Conservation (phyloP, 1,140 invertebrate species). For the Sycophila sp. region DNA sequence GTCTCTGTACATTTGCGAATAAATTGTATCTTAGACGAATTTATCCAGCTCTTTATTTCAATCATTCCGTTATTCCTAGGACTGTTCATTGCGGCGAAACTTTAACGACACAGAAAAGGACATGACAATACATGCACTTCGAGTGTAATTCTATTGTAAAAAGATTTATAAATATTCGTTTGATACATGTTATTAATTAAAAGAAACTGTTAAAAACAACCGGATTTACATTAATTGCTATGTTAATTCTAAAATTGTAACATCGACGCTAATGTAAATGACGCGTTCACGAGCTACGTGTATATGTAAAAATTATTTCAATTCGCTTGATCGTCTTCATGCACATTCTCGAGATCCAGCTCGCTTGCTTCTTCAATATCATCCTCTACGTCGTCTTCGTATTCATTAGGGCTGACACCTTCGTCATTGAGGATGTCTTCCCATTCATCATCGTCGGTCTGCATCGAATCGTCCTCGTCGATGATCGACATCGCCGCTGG, state of each 20-base stretch:
- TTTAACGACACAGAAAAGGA: too few species aligned
- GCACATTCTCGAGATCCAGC: neutral
- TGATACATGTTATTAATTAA: neutral
- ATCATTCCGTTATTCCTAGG: neutral
- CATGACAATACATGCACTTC: too few species aligned
- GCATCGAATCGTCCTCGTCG: neutral
- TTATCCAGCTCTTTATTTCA: constrained; percentile 12
- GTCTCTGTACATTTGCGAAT: constrained; percentile 54
- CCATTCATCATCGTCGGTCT: constrained; percentile 16
- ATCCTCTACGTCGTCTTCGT: neutral
- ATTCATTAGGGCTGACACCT: neutral
- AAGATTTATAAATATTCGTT: constrained; percentile 21
- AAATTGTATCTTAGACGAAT: constrained; percentile 49
- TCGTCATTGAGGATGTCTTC: neutral
- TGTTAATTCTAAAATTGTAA: neutral
- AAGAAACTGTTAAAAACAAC: neutral
- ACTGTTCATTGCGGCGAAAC: neutral
- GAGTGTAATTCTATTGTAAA: constrained; percentile 28
- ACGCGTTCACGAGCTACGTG: neutral
- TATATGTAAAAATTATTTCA: neutral
- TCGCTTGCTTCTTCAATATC: neutral
- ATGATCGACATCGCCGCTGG: neutral
- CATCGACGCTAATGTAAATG: too few species aligned
- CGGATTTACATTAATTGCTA: neutral
- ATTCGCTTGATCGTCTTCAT: neutral